Percentiles rank a stretch among this genome's conserved stretches.
Conservation (phyloP, 2,797 vertebrate genomes). For the Oryzias sinensis region DNA sequence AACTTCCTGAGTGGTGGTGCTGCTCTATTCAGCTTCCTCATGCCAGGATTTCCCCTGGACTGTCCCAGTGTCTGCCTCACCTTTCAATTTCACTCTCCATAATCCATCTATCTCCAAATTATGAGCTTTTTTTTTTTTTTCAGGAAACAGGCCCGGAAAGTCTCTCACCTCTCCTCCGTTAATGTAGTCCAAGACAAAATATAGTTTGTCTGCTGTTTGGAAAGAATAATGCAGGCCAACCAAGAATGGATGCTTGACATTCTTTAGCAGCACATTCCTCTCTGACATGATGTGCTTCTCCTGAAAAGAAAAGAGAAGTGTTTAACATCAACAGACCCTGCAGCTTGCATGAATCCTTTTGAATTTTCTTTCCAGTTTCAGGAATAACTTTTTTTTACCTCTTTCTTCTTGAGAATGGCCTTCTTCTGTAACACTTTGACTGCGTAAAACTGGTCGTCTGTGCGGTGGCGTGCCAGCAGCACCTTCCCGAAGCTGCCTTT, state of each 20-base stretch:
- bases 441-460: slow-evolving; percentile 94
- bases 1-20: slow-evolving; percentile 73
- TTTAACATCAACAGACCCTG: slow-evolving; percentile 13
- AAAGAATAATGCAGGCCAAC: slow-evolving; percentile 98
- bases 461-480: slow-evolving; percentile 91
- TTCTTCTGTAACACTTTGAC: slow-evolving; percentile 99
- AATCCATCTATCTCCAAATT: not conserved
- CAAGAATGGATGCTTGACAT: slow-evolving; percentile 97
- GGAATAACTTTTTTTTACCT: slow-evolving; percentile 74
- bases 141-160: not conserved
- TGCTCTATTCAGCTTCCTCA: slow-evolving; percentile 50
- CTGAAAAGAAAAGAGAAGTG: slow-evolving; percentile 63
- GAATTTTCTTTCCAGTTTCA: not conserved
- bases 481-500: slow-evolving; percentile 99
- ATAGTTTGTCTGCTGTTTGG: slow-evolving; percentile 95
- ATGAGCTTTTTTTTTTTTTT: not conserved
- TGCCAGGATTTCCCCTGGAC: slow-evolving; percentile 69
- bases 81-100: slow-evolving; percentile 18
- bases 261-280: slow-evolving; percentile 95
- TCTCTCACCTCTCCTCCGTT: slow-evolving; percentile 92
- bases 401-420: slow-evolving; percentile 99
- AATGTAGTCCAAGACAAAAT: slow-evolving; percentile 98
- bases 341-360: not conserved
- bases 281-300: slow-evolving; percentile 99
- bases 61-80: slow-evolving; percentile 33